A percentile compares a stretch with the other conserved stretches of the same genome.
Evolutionary conservation across 2,797 vertebrate genomes (phyloP).

Genomic region (Catharus ustulatus): DNA sequence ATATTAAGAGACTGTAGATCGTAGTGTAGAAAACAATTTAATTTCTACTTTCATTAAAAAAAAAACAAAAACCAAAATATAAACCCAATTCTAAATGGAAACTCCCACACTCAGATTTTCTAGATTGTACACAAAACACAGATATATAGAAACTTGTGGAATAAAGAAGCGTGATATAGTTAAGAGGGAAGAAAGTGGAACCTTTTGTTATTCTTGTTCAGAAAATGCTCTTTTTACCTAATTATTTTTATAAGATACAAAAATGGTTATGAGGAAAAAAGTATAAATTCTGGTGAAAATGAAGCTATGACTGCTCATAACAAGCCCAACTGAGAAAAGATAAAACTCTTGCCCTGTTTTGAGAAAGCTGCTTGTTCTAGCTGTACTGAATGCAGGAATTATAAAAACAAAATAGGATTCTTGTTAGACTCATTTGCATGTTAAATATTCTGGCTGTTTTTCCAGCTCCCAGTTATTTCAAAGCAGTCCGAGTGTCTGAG

Average conservation of each 20-base stretch:
- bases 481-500: conserved; percentile 35
- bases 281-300: neutral
- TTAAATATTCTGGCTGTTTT: conserved; percentile 60
- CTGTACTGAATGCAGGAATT: conserved; percentile 30
- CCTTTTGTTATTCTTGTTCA: neutral
- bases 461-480: conserved; percentile 59
- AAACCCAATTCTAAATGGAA: neutral
- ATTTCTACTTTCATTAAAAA: neutral
- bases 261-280: neutral
- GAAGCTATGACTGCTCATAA: neutral
- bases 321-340: neutral
- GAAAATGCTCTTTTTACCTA: neutral
- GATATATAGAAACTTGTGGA: neutral
- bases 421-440: conserved; percentile 43
- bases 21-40: neutral
- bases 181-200: neutral
- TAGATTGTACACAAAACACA: neutral
- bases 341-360: neutral
- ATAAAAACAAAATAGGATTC: conserved; percentile 63
- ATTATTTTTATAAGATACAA: neutral
- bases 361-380: conserved; percentile 36
- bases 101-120: neutral
- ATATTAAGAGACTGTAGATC: neutral
- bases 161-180: neutral
- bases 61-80: neutral